Conservation (phyloP, 2,113 vertebrate genomes). For the Halichoeres trimaculatus region DNA sequence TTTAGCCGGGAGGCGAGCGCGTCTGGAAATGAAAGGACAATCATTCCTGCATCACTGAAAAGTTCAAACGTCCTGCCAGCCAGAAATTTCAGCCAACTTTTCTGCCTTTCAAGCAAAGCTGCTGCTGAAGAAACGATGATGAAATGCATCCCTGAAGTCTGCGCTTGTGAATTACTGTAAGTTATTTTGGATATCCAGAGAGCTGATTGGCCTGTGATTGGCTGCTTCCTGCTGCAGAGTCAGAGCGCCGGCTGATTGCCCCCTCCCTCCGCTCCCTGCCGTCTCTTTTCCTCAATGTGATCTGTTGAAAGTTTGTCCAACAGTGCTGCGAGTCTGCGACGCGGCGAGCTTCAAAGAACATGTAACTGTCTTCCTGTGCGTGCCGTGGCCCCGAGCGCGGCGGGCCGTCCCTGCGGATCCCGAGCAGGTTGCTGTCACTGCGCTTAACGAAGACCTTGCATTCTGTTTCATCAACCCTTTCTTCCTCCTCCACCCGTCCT, state of each 20-base stretch:
- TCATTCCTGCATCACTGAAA: neutral
- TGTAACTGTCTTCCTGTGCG: conserved; percentile 24
- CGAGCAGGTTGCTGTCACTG: conserved; percentile 65
- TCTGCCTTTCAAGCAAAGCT: conserved; percentile 44
- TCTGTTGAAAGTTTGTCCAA: conserved; percentile 65
- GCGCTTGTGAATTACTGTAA: conserved; percentile 56
- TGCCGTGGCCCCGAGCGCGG: conserved; percentile 52
- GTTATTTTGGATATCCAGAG: conserved; percentile 53
- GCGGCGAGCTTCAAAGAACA: conserved; percentile 64
- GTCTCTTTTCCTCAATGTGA: conserved; percentile 35
- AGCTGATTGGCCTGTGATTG: conserved; percentile 60
- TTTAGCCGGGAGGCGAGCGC: neutral
- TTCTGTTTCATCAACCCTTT: conserved; percentile 79
- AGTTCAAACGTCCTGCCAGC: conserved; percentile 36
- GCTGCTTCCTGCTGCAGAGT: conserved; percentile 14
- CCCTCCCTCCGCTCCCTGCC: conserved; percentile 39
- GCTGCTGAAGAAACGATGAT: conserved; percentile 63
- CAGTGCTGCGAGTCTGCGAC: conserved; percentile 32
- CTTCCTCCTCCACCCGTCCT: conserved; percentile 39
- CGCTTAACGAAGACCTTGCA: conserved; percentile 78
- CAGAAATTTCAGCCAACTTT: conserved; percentile 26
- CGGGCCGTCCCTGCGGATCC: conserved; percentile 46
- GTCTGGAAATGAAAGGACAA: neutral
- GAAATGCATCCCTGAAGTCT: conserved; percentile 51
- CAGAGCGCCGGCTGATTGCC: conserved; percentile 65